Conservation (phyloP, 2,113 vertebrate species). For the Myotis yumanensis region DNA sequence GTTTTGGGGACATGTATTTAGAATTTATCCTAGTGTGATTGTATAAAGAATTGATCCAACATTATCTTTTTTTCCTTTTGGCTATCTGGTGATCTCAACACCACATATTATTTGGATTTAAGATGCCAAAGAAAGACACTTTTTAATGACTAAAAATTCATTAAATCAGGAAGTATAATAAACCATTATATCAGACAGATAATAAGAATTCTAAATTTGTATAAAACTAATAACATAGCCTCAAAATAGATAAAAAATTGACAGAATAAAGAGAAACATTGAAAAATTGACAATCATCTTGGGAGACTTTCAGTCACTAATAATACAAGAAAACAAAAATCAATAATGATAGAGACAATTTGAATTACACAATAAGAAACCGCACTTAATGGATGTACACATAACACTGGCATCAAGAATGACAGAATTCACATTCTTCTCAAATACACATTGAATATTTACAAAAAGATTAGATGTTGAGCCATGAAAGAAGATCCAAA, state of each 20-base stretch:
- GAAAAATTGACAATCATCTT: background rate
- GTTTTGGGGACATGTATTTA: background rate
- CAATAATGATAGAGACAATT: background rate
- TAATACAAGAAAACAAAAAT: background rate
- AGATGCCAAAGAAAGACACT: background rate
- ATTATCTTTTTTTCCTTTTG: background rate
- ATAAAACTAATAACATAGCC: background rate
- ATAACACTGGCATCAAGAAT: background rate
- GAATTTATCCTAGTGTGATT: background rate
- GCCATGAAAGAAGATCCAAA: background rate
- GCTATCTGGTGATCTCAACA: background rate
- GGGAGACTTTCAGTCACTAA: background rate
- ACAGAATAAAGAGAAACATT: background rate
- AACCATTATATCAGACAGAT: background rate
- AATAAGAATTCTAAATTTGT: background rate
- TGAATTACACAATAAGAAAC: background rate
- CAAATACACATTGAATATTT: background rate
- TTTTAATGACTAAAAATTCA: slow-evolving; percentile 23
- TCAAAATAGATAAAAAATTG: slow-evolving; percentile 19
- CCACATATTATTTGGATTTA: background rate
- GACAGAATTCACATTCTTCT: background rate
- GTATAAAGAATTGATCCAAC: background rate
- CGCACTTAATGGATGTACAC: background rate
- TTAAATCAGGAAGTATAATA: background rate
- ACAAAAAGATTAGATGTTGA: background rate